Evolutionary conservation across 2,113 vertebrate species (phyloP), one percentile per base, ranked within the genome.

Genomic region (Cacatua alba): DNA sequence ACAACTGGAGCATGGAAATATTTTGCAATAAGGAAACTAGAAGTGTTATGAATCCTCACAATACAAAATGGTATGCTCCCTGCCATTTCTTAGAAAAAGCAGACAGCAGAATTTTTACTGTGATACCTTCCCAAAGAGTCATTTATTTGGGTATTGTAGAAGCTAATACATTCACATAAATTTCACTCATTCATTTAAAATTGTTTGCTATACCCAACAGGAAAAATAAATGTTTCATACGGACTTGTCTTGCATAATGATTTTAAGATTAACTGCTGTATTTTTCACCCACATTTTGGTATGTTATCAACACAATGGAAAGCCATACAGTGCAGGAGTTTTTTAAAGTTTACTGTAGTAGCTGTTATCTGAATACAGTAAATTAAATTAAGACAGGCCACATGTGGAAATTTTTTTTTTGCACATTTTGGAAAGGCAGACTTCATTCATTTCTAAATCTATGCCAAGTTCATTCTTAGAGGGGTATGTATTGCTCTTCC

Each of bases 291-390:
- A 33, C 4, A 12, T 21, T 84, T 88, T 92, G 7, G 20, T 51
- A 67, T 3, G 2, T 39, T 63, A 44, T 26, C 23, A 46, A 71
- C 51, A 75, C 33, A 86, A 35, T 5, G 5, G 6, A 75, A 59
- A 83, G 57, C 20, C 5, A 23, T 10, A 51, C 10, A n/a, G 11
- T 75, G 7, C 5, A 46, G 7, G 3, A 1, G 0, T 0, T 41
- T 75, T 74, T 48, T 11, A 55, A 69, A 43, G 4, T 67, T 82
- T 79, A 17, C 51, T 37, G 41, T 33, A 55, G 4, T 6, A 78
- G 17, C 8, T 37, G 7, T 43, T 92, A 33, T 29, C 55, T 87
- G 24, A 71, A 64, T 64, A 48, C 2, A 79, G 46, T 15, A 64
- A 41, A 41, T 43, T 7, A 70, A 75, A 68, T 68, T 55, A 68